Base-by-base conservation (phyloP, 2,888 invertebrate species). In the Crepidodera aurea region DNA sequence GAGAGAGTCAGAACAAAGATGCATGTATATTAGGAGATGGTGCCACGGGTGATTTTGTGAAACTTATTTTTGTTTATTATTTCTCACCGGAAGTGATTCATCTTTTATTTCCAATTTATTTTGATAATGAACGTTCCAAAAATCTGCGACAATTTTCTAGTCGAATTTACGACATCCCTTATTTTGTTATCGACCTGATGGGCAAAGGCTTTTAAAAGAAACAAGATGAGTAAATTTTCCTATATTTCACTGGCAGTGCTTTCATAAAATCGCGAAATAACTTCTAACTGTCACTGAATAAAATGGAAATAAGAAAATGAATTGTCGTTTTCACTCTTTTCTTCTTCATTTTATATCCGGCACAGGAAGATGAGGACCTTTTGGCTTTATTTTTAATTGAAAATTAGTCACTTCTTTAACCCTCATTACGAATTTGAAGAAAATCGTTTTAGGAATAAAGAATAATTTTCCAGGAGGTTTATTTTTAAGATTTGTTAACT, bases 231-330 rank as follows among this genome's bases (percentile, higher is more conserved):
- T 75, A 73, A 74, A 75, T 74, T 74, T 74, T 73, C 37, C 62
- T 53, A 50, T 53, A 46, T 57, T 58, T 50, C 60, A 54, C 55
- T 54, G 56, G 59, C 60, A 59, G 68, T 66, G 71, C 71, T 71
- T 74, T 69, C 72, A 74, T 72, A 74, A 75, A 75, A 75, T 75
- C 75, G 69, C 60, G 73, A 72, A 75, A 75, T 76, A 75, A 74
- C 74, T 75, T 75, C 71, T 70, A 67, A 64, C 72, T 72, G 76
- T 75, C 75, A 77, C 71, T 71, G 71, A 74, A 75, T 75, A 71
- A 72, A 74, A 73, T 65, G 73, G 55, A 42, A 75, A 73, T 71
- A 75, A 74, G 75, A 75, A 74, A 76, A 76, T 73, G 74, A 76
- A 75, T 74, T 75, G 75, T 73, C 74, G 73, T 73, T 73, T 75